phyloP scores from a whole-genome alignment of 1,140 invertebrate genomes.

The Neocloeon triangulifer region DNA sequence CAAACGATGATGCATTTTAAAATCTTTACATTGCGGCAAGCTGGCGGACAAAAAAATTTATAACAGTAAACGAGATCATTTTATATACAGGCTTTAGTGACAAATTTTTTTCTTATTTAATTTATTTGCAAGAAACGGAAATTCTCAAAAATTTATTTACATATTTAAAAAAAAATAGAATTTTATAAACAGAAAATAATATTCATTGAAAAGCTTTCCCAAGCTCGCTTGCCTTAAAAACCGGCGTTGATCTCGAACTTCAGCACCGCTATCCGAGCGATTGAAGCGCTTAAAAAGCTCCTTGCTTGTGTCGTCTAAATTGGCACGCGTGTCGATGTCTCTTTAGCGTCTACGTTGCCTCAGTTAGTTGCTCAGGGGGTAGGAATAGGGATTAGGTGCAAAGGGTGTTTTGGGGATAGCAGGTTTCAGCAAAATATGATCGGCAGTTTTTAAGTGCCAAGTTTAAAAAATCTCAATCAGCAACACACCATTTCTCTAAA shows the following conservation, averaged over 20 bases:
- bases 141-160: slow-evolving; percentile 5
- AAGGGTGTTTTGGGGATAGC: slow-evolving; percentile 4
- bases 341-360: slow-evolving; percentile 5
- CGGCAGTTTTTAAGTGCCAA: too few relatives aligned
- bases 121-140: slow-evolving; percentile 3
- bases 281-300: too few relatives aligned
- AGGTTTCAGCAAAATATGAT: too few relatives aligned
- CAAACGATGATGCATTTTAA: too few relatives aligned
- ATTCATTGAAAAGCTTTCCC: too few relatives aligned
- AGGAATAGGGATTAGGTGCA: slow-evolving; percentile 3
- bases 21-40: slow-evolving; percentile 12
- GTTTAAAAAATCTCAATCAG: too few relatives aligned
- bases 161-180: slow-evolving; percentile 5
- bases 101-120: slow-evolving; percentile 1
- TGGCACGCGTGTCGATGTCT: slow-evolving; percentile 2
- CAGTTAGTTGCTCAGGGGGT: too few relatives aligned
- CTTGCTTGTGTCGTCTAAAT: too few relatives aligned
- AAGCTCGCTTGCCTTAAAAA: too few relatives aligned
- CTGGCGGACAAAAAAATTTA: slow-evolving; percentile 9
- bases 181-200: slow-evolving; percentile 1
- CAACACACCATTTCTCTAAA: slow-evolving; percentile 14
- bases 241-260: too few relatives aligned
- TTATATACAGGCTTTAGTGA: slow-evolving; percentile 12
- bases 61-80: too few relatives aligned
- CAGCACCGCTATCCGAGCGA: too few relatives aligned